phyloP scores from a whole-genome alignment of 2,888 invertebrate species.

The Philaethria dido region DNA sequence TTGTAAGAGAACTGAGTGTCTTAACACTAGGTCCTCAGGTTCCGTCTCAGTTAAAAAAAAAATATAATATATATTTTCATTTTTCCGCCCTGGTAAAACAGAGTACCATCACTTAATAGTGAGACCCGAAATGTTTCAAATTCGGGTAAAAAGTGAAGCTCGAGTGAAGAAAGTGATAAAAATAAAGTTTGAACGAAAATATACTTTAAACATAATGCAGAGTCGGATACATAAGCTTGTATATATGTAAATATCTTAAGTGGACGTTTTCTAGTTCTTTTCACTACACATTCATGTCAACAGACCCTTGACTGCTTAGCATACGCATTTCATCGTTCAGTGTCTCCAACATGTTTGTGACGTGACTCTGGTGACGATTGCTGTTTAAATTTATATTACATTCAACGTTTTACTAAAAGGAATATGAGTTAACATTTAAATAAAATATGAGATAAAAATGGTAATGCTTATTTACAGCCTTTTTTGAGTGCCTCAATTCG shows the following conservation, averaged over 20 bases:
- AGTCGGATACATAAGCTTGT: neutral
- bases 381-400: constrained; percentile 11
- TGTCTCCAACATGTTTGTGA: constrained; percentile 43
- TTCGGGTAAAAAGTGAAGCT: too few relatives aligned
- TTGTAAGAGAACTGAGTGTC: too few relatives aligned
- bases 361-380: constrained; percentile 48
- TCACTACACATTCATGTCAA: constrained; percentile 58
- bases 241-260: constrained; percentile 7
- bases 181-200: neutral
- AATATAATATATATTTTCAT: too few relatives aligned
- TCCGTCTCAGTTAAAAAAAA: too few relatives aligned
- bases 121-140: too few relatives aligned
- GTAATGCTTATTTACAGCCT: neutral
- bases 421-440: neutral
- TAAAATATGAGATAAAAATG: neutral
- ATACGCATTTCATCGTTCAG: constrained; percentile 68
- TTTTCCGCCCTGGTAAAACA: too few relatives aligned
- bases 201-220: neutral
- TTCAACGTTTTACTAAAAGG: neutral
- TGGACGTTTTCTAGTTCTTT: constrained; percentile 50
- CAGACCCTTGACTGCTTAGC: constrained; percentile 62
- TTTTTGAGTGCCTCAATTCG: too few relatives aligned
- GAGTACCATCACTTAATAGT: too few relatives aligned
- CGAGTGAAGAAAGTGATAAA: too few relatives aligned
- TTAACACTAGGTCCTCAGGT: too few relatives aligned